Base-by-base conservation (phyloP, 1,140 invertebrate genomes). In the Cydia pomonella region DNA sequence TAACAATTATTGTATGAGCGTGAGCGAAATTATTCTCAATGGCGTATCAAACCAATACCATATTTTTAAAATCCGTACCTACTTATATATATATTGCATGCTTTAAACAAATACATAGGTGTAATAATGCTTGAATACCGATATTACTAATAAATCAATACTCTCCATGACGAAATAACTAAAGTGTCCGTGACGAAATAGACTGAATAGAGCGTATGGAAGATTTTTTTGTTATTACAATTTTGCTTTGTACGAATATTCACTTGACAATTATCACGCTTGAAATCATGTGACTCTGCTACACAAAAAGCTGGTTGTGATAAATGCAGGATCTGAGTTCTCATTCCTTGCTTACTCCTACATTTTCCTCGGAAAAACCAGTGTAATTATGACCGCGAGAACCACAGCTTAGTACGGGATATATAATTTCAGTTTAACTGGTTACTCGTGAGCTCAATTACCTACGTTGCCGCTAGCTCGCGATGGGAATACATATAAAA, bases 221-320 rank as follows among this genome's bases (percentile, higher is more conserved):
- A n/a, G n/a, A n/a, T 69, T 69, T 69, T 63, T 41, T 69, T 69
- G 64, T 69, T 69, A 69, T 69, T 69, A 10, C 33, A 69, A 41
- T 69, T 69, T 38, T 33, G 29, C 29, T 69, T 69, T 33, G 64
- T 33, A 69, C 16, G 29, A 69, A 38, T 69, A 69, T 69, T 69
- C 64, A 69, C 23, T 69, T 33, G 64, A n/a, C 53, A 33, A 69
- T 38, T 69, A 69, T 33, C 64, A 69, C 64, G 64, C 64, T 69
- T 16, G 64, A 69, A 69, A 69, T 69, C 64, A 69, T 69, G 64
- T 69, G 64, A 69, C 64, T 69, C 64, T 69, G 16, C 21, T 69
- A 69, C 29, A 69, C 64, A 69, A 69, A 33, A 69, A 69, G 16
- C 64, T 29, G 21, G 27, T 33, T 16, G 41, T 18, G 27, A 69